Conservation (phyloP, 2,888 invertebrate species). For the Pandemis corylana region DNA sequence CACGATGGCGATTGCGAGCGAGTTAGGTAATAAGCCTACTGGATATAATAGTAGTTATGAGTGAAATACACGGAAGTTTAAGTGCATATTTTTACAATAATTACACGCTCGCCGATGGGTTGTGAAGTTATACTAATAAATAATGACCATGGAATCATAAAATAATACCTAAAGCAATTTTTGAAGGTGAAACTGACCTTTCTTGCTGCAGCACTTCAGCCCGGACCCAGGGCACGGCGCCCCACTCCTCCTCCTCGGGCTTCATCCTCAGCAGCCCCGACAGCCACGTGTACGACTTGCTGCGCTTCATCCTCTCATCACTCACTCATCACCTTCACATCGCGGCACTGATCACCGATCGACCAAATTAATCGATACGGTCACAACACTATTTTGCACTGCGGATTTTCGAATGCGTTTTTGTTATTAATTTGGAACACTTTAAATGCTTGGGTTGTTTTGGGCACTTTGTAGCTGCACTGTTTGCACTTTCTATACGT, state of each 20-base stretch:
- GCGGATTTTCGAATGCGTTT: neutral
- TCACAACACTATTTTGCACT: slow-evolving; percentile 30
- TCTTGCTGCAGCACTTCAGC: slow-evolving; percentile 69
- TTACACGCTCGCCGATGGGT: too few relatives aligned
- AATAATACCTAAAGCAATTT: neutral
- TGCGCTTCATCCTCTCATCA: slow-evolving; percentile 69
- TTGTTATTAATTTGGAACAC: slow-evolving; percentile 23
- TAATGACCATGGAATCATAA: too few relatives aligned
- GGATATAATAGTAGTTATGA: too few relatives aligned
- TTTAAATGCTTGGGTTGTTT: neutral
- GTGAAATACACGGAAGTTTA: too few relatives aligned
- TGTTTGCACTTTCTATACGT: slow-evolving; percentile 16
- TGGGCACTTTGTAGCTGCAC: neutral
- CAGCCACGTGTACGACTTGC: slow-evolving; percentile 81
- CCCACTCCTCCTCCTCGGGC: slow-evolving; percentile 69
- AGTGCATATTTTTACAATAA: too few relatives aligned
- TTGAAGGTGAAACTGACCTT: slow-evolving; percentile 61
- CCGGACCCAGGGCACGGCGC: slow-evolving; percentile 72
- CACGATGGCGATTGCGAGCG: too few relatives aligned
- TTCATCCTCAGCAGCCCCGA: slow-evolving; percentile 67
- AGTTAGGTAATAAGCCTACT: too few relatives aligned
- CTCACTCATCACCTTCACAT: slow-evolving; percentile 46
- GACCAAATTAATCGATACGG: slow-evolving; percentile 21
- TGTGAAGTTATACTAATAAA: too few relatives aligned
- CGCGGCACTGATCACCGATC: slow-evolving; percentile 27